Conservation (phyloP, 2,888 invertebrate species). For the Steinernema carpocapsae region DNA sequence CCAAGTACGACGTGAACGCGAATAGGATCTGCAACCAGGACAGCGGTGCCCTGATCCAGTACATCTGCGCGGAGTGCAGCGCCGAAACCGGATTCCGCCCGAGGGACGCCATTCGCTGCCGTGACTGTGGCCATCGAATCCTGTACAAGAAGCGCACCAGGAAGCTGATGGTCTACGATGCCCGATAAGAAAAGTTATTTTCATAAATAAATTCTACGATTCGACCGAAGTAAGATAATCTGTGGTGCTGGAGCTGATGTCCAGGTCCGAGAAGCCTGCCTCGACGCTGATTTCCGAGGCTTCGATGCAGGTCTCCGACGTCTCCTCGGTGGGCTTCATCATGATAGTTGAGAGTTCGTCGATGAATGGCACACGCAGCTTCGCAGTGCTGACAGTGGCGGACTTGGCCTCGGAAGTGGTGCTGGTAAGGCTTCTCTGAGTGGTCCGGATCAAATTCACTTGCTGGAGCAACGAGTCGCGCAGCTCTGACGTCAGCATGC, state of each 20-base stretch:
- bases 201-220: neutral
- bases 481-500: slow-evolving; percentile 4
- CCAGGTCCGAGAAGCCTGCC: neutral
- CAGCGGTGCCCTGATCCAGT: neutral
- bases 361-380: slow-evolving; percentile 11
- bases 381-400: neutral
- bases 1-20: no score
- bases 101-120: slow-evolving; percentile 87
- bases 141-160: slow-evolving; percentile 99
- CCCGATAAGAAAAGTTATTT: slow-evolving; percentile 50
- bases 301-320: neutral
- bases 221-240: slow-evolving; percentile 19
- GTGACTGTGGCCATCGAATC: slow-evolving; percentile 98
- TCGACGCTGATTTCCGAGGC: neutral
- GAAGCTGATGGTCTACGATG: slow-evolving; percentile 74
- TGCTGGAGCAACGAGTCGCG: neutral
- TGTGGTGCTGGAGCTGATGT: neutral
- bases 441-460: neutral
- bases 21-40: no score
- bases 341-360: slow-evolving; percentile 21
- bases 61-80: slow-evolving; percentile 82
- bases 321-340: neutral
- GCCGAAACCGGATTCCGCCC: slow-evolving; percentile 96
- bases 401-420: neutral
- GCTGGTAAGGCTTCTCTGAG: neutral